These are phyloP conservation scores for Halocynthia roretzi DNA, from an alignment of 23 tunicate species.

Conservation along the genomic window DNA sequence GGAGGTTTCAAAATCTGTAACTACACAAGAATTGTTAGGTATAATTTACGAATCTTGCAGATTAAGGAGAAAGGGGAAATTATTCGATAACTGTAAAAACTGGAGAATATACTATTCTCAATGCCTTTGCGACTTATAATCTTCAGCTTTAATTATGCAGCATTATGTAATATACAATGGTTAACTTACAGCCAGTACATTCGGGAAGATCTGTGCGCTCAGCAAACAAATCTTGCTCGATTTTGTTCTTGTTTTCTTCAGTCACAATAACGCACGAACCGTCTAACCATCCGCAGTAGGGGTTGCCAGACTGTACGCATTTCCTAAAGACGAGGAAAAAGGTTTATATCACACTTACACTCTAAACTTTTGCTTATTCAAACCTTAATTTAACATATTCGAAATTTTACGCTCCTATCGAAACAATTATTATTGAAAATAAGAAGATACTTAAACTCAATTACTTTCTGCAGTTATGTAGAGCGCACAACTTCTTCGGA, in stretches of 20 bases:
- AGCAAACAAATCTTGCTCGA: slow-evolving; percentile 24
- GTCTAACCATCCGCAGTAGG: slow-evolving; percentile 60
- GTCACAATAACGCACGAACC: slow-evolving; percentile 35
- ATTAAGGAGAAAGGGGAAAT: no score
- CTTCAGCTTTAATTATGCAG: no score
- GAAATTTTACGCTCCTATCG: no score
- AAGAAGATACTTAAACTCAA: not conserved
- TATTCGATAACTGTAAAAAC: no score
- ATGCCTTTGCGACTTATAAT: no score
- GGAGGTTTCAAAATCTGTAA: no score
- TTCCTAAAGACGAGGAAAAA: slow-evolving; percentile 17
- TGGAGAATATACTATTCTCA: no score
- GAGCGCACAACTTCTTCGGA: slow-evolving; percentile 43
- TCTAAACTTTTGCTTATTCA: not conserved
- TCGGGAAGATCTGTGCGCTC: not conserved
- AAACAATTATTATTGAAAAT: no score
- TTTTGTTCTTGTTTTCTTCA: not conserved
- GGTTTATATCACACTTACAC: not conserved
- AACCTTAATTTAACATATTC: not conserved
- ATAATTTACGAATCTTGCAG: no score
- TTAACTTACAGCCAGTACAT: slow-evolving; percentile 1
- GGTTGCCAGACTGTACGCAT: slow-evolving; percentile 65
- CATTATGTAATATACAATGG: not conserved
- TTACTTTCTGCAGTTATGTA: slow-evolving; percentile 30
- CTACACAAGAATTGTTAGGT: no score